Percentiles rank a stretch among this genome's conserved stretches.
These are phyloP conservation scores for Porites lutea DNA, from an alignment of 64 coral and sea anemone genomes.

Conservation along the genomic window DNA sequence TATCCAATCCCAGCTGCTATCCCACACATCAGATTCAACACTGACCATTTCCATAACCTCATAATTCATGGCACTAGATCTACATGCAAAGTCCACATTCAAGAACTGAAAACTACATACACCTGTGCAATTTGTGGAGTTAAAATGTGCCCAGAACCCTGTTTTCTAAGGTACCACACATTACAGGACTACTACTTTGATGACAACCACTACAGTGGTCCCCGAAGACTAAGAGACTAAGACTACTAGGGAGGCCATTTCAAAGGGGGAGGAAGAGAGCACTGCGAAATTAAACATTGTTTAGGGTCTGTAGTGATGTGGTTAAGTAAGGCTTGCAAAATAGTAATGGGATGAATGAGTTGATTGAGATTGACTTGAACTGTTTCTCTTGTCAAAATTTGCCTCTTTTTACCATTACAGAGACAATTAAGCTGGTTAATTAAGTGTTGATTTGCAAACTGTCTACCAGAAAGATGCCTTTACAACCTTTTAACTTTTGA, in stretches of 20 bases:
- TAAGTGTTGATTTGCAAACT: background rate
- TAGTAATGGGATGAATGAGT: background rate
- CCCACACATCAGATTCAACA: background rate
- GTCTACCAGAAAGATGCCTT: background rate
- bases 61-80: background rate
- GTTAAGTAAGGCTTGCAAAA: background rate
- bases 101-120: background rate
- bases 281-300: background rate
- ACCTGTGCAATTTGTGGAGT: conserved; percentile 6
- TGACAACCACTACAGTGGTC: background rate
- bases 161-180: conserved; percentile 27
- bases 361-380: conserved; percentile 1
- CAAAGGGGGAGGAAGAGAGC: too few relatives aligned
- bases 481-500: background rate
- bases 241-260: background rate
- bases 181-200: conserved; percentile 11
- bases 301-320: background rate
- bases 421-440: background rate
- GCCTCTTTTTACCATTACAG: background rate
- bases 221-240: conserved; percentile 3
- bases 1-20: background rate
- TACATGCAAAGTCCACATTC: conserved; percentile 5
- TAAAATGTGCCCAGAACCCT: conserved; percentile 17
- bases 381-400: background rate
- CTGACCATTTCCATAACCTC: background rate